Base-by-base conservation (phyloP, 2,888 invertebrate species). In the Thereva unica region DNA sequence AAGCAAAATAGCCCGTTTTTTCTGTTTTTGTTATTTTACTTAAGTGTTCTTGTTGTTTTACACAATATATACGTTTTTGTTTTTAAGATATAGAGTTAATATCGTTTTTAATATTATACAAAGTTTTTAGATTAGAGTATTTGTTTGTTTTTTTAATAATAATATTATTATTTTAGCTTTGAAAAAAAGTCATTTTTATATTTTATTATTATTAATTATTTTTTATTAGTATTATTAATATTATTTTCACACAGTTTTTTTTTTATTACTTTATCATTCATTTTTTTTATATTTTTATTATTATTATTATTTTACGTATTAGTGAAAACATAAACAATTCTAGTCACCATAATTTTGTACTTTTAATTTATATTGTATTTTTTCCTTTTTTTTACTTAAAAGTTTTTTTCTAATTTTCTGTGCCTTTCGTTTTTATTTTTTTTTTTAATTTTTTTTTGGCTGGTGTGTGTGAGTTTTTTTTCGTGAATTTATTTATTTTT, bases 1-100 rank as follows among this genome's bases (percentile, higher is more conserved):
- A 54, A 45, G 53, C 56, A 54, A 66, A 68, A 68, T 68, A 68
- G 68, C 68, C 68, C 68, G 68, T 61, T 66, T 61, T 55, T 45
- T 52, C 49, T 61, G 6, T 50, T 57, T 6, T 37, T 23, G 23
- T 23, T 23, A 23, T 23, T 23, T 23, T 23, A 23, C 23, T 23
- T 23, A 23, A 23, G 23, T 23, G 23, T 23, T 23, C 23, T 23
- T 23, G 23, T 23, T 23, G 23, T 23, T 1, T 23, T 23, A 23
- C 23, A 23, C 23, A 23, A 23, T 23, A 23, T 23, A 23, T 23
- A 2, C n/a, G 23, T 23, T 23, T 23, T 23, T 23, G 1, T 23
- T 1, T 23, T 2, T 2, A 23, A 23, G 23, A 23, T 23, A 23
- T 23, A 23, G 23, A 23, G 23, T 23, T 23, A 2, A 23, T 23